Base-by-base conservation (phyloP, 2,888 invertebrate species). In the Horisme vitalbata region DNA sequence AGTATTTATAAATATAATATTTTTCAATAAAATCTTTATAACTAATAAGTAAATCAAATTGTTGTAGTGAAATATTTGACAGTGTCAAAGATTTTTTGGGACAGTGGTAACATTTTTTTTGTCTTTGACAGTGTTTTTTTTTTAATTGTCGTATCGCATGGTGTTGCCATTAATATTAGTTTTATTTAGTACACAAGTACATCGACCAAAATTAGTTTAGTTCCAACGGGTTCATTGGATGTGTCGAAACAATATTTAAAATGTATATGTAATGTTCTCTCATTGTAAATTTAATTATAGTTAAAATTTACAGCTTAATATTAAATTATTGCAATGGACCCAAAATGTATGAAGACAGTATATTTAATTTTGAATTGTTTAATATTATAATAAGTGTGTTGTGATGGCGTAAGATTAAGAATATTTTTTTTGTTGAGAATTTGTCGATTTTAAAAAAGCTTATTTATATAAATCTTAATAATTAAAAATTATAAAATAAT, bases 131-230 rank as follows among this genome's bases (percentile, higher is more conserved):
- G 7, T 13, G 28, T 27, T 13, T 11, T n/a, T 15, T n/a, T 27
- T 26, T 6, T 3, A 9, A 31, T 9, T 20, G 27, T 46, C 21
- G 27, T 34, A 41, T 31, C 26, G 23, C 2, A n/a, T n/a, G 8
- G 32, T 45, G 32, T 47, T 48, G 54, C 51, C 54, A 55, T 49
- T 41, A 20, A 2, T 20, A 30, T 18, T 34, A 21, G 20, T 39
- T 36, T 41, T 20, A 35, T 36, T 41, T 47, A 23, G 46, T 46
- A 39, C 45, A 12, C 4, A 11, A 47, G 51, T 57, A 62, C 59
- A 62, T 59, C 61, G 68, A 71, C 68, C 68, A 69, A 68, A 63
- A 55, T 59, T 63, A 60, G 55, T 57, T 59, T 49, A 41, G n/a
- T 39, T 44, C 15, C 28, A 15, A 6, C 41, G 37, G 45, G 33